Conservation (phyloP, 2,888 invertebrate species). For the Pollenia labialis region DNA sequence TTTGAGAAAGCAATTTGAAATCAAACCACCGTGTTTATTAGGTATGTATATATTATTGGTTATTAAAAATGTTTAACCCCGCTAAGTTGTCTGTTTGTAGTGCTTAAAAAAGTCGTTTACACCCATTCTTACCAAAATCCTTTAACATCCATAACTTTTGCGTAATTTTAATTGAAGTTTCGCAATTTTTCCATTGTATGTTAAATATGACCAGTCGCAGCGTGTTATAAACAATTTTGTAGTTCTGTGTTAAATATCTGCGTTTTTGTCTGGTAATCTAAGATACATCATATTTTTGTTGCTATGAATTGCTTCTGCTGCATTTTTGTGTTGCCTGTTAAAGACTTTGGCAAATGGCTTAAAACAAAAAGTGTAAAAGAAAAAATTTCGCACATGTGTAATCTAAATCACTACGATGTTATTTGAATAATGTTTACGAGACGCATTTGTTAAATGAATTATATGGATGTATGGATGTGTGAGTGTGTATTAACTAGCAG, state of each 20-base stretch:
- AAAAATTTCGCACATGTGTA: conserved; percentile 71
- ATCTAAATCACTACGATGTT: conserved; percentile 70
- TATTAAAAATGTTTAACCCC: too few species aligned
- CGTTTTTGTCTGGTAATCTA: conserved; percentile 71
- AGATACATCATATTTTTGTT: conserved; percentile 68
- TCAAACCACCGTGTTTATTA: too few species aligned
- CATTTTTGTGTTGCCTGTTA: conserved; percentile 53
- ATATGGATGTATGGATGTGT: conserved; percentile 37
- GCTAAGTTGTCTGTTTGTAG: neutral
- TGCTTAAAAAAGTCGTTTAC: neutral
- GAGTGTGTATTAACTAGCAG: too few species aligned
- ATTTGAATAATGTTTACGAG: conserved; percentile 68
- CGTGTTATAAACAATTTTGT: conserved; percentile 70
- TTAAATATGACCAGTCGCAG: conserved; percentile 68
- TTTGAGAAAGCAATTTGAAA: too few species aligned
- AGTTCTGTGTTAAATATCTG: conserved; percentile 70
- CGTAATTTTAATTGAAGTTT: conserved; percentile 53
- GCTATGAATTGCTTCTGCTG: neutral
- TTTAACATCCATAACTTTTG: conserved; percentile 32
- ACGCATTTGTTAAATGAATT: conserved; percentile 66
- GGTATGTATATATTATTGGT: too few species aligned
- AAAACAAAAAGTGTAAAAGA: conserved; percentile 9
- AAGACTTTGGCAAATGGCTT: conserved; percentile 60
- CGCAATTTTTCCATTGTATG: conserved; percentile 50
- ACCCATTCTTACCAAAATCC: neutral